Evolutionary conservation across 2,797 vertebrate species (phyloP), one percentile per base, ranked within the genome.

Genomic region (Cirrhinus mrigala): DNA sequence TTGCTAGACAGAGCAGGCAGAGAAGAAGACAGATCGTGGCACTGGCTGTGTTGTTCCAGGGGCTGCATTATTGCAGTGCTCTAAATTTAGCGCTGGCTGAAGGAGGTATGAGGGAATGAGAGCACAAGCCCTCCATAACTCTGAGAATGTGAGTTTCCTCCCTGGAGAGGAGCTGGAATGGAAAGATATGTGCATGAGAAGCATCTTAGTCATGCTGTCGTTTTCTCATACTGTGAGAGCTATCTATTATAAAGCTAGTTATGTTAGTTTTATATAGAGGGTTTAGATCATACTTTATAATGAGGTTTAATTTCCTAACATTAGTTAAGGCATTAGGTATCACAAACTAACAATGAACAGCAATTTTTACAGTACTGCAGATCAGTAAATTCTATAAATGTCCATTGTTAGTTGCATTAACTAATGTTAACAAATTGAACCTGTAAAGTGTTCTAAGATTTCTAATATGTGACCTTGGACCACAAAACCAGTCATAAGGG

Each of bases 61-160:
- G 64, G 78, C 50, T 78, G 85, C 83, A 48, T 85, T 58, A 74
- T 86, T 81, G 62, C 70, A 82, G 74, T 37, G 50, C 73, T 82
- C 81, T 87, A 85, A 81, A 85, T 86, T 87, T 89, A 89, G 81
- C 4, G 1, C 50, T 66, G 56, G 48, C 77, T 77, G 33, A 80
- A 81, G 81, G 66, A 83, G 58, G 74, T 70, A 52, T 66, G 79
- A 81, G 70, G 73, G 71, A 81, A 82, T 71, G 46, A 82, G 79
- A 82, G 79, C 82, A 81, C 74, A 77, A 78, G 64, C 50, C 64
- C 50, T 81, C 56, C 78, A 84, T 70, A 77, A 77, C 64, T 78
- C 75, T 58, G 50, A 78, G 82, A 78, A 78, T 84, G 73, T 70
- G 48, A 76, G 71, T 46, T 84, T 84, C 37, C 24, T 84, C 82